A percentile compares a stretch with the other conserved stretches of the same genome.
phyloP scores from a whole-genome alignment of 2,888 invertebrate species.

The Lordiphosa andalusiaca region DNA sequence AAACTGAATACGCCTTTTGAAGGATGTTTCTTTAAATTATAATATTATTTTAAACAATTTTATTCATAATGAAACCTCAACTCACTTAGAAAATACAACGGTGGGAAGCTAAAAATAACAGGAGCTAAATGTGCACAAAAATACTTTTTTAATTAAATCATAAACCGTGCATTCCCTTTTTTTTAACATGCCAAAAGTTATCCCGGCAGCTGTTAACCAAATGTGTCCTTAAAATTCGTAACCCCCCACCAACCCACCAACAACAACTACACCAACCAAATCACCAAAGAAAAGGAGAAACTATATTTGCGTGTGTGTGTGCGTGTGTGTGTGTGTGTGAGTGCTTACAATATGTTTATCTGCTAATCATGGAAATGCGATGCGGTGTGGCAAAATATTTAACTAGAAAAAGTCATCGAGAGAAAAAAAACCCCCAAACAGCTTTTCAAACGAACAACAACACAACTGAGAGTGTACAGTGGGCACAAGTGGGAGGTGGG shows the following conservation, averaged over 20 bases:
- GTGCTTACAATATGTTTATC: constrained; percentile 36
- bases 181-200: constrained; percentile 24
- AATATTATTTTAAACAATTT: too few species aligned
- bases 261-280: neutral
- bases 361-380: constrained; percentile 37
- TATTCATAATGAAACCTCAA: too few species aligned
- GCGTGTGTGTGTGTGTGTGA: neutral
- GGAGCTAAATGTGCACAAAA: neutral
- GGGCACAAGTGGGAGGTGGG: neutral
- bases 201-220: constrained; percentile 1
- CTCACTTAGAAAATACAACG: too few species aligned
- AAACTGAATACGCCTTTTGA: too few species aligned
- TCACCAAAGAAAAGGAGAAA: constrained; percentile 3
- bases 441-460: constrained; percentile 28
- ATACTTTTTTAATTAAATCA: constrained; percentile 4
- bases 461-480: neutral
- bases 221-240: too few species aligned
- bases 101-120: too few species aligned
- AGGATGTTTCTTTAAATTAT: too few species aligned
- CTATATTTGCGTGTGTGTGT: constrained; percentile 1
- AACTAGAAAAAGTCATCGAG: constrained; percentile 22
- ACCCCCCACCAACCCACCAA: neutral
- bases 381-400: constrained; percentile 36
- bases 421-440: constrained; percentile 25
- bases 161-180: neutral